These are phyloP conservation scores for Hetaerina titia DNA, from an alignment of 2,888 invertebrate genomes.

Conservation along the genomic window DNA sequence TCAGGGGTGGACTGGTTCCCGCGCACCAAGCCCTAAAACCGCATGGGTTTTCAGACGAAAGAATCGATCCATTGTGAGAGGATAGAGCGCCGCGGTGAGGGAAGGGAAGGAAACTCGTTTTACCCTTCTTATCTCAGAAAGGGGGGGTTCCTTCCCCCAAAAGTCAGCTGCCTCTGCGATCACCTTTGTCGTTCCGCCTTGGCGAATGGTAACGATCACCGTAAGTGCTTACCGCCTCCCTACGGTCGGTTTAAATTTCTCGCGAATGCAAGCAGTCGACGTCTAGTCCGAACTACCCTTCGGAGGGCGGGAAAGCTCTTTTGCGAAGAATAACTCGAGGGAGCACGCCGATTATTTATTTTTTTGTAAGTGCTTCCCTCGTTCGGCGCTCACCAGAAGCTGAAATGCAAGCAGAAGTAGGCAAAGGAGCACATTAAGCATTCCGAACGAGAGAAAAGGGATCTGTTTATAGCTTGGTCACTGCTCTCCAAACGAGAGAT, in stretches of 20 bases:
- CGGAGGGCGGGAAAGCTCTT: conserved; percentile 12
- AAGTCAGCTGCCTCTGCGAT: not conserved
- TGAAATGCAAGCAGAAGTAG: not conserved
- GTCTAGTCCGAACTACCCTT: not conserved
- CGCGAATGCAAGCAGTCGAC: not conserved
- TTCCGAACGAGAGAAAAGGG: not conserved
- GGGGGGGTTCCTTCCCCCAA: not conserved
- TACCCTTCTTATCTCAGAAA: not conserved
- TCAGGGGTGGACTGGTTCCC: too few relatives aligned
- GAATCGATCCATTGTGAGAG: conserved; percentile 31
- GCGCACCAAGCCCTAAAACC: not conserved
- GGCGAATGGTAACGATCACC: conserved; percentile 6
- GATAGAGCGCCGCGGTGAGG: conserved; percentile 49
- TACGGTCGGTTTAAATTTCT: not conserved
- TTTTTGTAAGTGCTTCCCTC: not conserved
- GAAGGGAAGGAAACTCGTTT: not conserved
- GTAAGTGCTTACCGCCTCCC: too few relatives aligned
- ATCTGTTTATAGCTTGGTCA: not conserved
- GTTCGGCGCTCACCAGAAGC: not conserved
- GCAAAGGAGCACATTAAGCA: not conserved
- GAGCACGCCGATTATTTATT: not conserved
- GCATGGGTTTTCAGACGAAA: conserved; percentile 63
- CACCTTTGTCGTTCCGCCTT: not conserved
- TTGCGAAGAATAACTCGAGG: not conserved
- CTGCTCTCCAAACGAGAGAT: too few relatives aligned